A percentile compares a stretch with the other conserved stretches of the same genome.
These are phyloP conservation scores for Aphelinus certus DNA, from an alignment of 1,140 invertebrate species.

Conservation along the genomic window DNA sequence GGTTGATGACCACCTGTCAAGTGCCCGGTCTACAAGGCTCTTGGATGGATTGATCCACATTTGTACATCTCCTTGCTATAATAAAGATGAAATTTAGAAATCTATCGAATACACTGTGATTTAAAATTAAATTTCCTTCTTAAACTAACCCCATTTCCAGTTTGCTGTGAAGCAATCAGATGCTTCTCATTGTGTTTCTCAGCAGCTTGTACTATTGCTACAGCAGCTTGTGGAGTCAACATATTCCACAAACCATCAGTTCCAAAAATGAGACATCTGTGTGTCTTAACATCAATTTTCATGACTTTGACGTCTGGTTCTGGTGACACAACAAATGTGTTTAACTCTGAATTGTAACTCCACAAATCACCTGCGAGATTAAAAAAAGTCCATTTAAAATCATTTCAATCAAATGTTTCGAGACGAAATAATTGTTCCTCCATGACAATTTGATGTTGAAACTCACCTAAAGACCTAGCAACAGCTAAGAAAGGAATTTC, in stretches of 20 bases:
- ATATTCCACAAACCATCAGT: conserved; percentile 98
- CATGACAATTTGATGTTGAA: neutral
- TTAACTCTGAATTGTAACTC: conserved; percentile 91
- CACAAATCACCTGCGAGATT: conserved; percentile 83
- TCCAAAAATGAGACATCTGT: conserved; percentile 91
- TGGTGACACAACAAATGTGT: conserved; percentile 96
- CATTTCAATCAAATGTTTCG: neutral
- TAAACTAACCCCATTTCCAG: conserved; percentile 57
- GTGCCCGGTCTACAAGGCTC: conserved; percentile 85
- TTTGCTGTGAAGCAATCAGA: conserved; percentile 65
- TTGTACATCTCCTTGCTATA: conserved; percentile 56
- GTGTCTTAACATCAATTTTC: conserved; percentile 80
- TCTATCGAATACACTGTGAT: conserved; percentile 29
- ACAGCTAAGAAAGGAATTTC: conserved; percentile 97
- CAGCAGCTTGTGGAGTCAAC: conserved; percentile 84
- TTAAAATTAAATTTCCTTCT: conserved; percentile 10
- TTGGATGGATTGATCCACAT: conserved; percentile 91
- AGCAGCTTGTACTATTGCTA: conserved; percentile 83
- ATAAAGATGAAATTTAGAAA: conserved; percentile 32
- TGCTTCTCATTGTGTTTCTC: conserved; percentile 82
- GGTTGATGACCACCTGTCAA: conserved; percentile 81
- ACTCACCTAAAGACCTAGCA: conserved; percentile 85
- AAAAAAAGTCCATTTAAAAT: neutral
- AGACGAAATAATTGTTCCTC: too few relatives aligned
- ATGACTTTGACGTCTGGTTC: conserved; percentile 94